A percentile compares a stretch with the other conserved stretches of the same genome.
Evolutionary conservation across 2,797 vertebrate genomes (phyloP).

Genomic region (Leptatherina wallacei): DNA sequence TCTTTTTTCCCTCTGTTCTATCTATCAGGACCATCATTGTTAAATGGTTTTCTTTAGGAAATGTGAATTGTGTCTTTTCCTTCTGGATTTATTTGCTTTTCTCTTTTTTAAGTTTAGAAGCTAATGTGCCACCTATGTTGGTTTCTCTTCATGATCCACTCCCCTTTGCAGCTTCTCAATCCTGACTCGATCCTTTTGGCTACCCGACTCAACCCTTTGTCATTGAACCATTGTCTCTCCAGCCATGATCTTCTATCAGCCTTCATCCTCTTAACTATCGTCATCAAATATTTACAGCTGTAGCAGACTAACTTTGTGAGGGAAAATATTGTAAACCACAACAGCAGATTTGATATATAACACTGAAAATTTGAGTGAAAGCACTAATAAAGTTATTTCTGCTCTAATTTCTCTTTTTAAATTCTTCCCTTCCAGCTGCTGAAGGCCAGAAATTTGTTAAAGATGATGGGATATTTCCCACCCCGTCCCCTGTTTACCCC

Average conservation of each 20-base stretch:
- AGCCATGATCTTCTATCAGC: slow-evolving; percentile 5
- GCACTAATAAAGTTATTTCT: background rate
- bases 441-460: slow-evolving; percentile 84
- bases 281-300: slow-evolving; percentile 2
- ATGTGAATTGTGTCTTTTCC: slow-evolving; percentile 14
- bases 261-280: slow-evolving; percentile 6
- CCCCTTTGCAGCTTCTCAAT: background rate
- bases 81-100: background rate
- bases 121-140: background rate
- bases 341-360: background rate
- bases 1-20: background rate
- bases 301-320: slow-evolving; percentile 16
- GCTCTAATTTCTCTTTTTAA: slow-evolving; percentile 19
- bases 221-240: background rate
- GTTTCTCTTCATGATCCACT: background rate
- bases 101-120: slow-evolving; percentile 8
- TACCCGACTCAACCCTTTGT: background rate
- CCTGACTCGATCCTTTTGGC: slow-evolving; percentile 1
- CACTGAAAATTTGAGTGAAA: background rate
- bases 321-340: slow-evolving; percentile 1
- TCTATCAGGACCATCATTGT: background rate
- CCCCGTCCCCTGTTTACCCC: slow-evolving; percentile 86
- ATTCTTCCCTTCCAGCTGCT: slow-evolving; percentile 75
- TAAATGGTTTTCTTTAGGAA: slow-evolving; percentile 20
- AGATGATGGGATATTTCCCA: slow-evolving; percentile 79